phyloP scores from a whole-genome alignment of 2,888 invertebrate genomes.

The Drosophila peninsularis region DNA sequence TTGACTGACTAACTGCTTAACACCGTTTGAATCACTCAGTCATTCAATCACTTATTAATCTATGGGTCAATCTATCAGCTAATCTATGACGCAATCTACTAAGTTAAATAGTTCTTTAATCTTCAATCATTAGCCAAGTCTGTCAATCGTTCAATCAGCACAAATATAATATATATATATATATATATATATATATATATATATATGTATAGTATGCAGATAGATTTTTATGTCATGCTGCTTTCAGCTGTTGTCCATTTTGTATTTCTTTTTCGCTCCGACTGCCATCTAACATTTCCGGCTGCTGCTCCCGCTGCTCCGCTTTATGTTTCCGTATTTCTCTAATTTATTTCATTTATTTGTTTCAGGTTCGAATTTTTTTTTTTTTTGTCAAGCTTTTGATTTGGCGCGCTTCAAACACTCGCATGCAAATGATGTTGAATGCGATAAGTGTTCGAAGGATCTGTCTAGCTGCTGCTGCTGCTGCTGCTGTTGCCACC shows the following conservation, averaged over 20 bases:
- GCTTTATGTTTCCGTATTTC: slow-evolving; percentile 62
- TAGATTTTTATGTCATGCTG: not conserved
- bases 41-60: too few species aligned
- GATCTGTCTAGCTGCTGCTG: slow-evolving; percentile 58
- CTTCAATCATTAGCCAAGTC: not conserved
- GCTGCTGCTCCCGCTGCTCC: slow-evolving; percentile 9
- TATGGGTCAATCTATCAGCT: too few species aligned
- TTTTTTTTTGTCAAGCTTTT: slow-evolving; percentile 5
- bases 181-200: too few species aligned
- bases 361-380: slow-evolving; percentile 51
- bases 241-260: not conserved
- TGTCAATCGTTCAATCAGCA: not conserved
- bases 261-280: slow-evolving; percentile 21
- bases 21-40: too few species aligned
- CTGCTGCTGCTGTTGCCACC: slow-evolving; percentile 18
- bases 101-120: not conserved
- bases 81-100: too few species aligned
- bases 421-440: slow-evolving; percentile 78
- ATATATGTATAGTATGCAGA: too few species aligned
- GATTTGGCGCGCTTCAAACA: slow-evolving; percentile 39
- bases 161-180: too few species aligned
- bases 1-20: too few species aligned
- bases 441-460: slow-evolving; percentile 79
- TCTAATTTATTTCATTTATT: slow-evolving; percentile 82
- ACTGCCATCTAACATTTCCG: slow-evolving; percentile 66